Evolutionary conservation across 2,888 invertebrate species (phyloP).

Genomic region (Apotomis betuletana): DNA sequence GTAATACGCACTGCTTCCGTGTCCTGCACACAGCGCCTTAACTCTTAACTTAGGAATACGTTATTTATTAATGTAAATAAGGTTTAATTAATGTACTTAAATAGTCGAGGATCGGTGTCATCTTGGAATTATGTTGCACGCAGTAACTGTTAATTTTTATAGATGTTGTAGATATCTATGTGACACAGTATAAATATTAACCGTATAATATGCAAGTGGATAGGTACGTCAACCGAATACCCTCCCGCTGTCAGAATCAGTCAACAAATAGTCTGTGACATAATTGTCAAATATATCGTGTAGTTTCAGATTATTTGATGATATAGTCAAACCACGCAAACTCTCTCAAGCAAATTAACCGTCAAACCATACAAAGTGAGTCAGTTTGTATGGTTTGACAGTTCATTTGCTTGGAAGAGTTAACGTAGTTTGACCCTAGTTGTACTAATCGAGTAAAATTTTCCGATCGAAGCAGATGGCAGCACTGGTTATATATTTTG

Average conservation of each 20-base stretch:
- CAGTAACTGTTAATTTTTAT: conserved; percentile 15
- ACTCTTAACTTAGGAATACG: conserved; percentile 72
- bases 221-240: neutral
- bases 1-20: conserved; percentile 59
- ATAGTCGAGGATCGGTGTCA: conserved; percentile 64
- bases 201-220: conserved; percentile 8
- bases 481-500: too few species aligned
- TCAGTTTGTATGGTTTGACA: too few species aligned
- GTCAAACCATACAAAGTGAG: too few species aligned
- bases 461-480: too few species aligned
- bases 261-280: too few species aligned
- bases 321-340: too few species aligned
- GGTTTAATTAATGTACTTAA: conserved; percentile 77
- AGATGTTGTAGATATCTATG: neutral
- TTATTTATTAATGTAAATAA: conserved; percentile 72
- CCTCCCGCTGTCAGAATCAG: neutral
- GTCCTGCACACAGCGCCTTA: conserved; percentile 63
- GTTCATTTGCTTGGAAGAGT: too few species aligned
- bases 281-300: neutral
- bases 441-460: too few species aligned
- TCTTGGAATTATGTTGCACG: conserved; percentile 19
- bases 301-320: too few species aligned
- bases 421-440: too few species aligned
- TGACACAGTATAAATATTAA: conserved; percentile 16
- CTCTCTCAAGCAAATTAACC: too few species aligned